phyloP scores from a whole-genome alignment of 1,140 invertebrate species.

The Drosophila suzukii region DNA sequence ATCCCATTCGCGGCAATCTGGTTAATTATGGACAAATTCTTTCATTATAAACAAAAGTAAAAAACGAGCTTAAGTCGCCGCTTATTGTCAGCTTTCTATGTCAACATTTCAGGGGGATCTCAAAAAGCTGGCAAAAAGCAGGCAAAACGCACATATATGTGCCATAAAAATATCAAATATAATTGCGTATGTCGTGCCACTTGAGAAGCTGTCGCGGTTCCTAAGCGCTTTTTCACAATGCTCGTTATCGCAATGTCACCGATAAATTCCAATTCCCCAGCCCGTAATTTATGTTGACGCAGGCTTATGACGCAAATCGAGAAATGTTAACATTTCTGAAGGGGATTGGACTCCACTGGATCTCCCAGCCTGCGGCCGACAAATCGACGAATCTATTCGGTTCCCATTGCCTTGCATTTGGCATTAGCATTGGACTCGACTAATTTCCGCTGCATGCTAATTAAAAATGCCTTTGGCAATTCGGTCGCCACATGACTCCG shows the following conservation, averaged over 20 bases:
- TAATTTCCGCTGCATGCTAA: slow-evolving; percentile 78
- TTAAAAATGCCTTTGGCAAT: slow-evolving; percentile 71
- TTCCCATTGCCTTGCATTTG: slow-evolving; percentile 32
- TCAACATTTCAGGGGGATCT: slow-evolving; percentile 49
- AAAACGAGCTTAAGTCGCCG: slow-evolving; percentile 29
- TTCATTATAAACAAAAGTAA: slow-evolving; percentile 39
- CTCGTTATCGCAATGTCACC: slow-evolving; percentile 72
- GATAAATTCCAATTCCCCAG: slow-evolving; percentile 66
- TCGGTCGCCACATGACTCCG: slow-evolving; percentile 58
- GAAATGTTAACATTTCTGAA: slow-evolving; percentile 40
- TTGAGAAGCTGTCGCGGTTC: slow-evolving; percentile 40
- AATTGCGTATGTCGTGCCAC: slow-evolving; percentile 61
- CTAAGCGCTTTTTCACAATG: slow-evolving; percentile 48
- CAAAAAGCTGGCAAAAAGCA: slow-evolving; percentile 35
- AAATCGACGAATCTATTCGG: slow-evolving; percentile 26
- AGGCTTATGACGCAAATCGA: slow-evolving; percentile 59
- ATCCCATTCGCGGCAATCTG: slow-evolving; percentile 31
- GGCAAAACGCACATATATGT: slow-evolving; percentile 33
- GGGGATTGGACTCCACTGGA: background rate
- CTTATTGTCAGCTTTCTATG: slow-evolving; percentile 57
- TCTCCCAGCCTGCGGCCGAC: slow-evolving; percentile 3
- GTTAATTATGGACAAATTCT: slow-evolving; percentile 62
- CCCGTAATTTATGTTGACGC: slow-evolving; percentile 71
- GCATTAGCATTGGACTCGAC: slow-evolving; percentile 34
- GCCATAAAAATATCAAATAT: slow-evolving; percentile 76